Conservation (phyloP, 1,140 invertebrate genomes). For the Trichonephila clavipes region DNA sequence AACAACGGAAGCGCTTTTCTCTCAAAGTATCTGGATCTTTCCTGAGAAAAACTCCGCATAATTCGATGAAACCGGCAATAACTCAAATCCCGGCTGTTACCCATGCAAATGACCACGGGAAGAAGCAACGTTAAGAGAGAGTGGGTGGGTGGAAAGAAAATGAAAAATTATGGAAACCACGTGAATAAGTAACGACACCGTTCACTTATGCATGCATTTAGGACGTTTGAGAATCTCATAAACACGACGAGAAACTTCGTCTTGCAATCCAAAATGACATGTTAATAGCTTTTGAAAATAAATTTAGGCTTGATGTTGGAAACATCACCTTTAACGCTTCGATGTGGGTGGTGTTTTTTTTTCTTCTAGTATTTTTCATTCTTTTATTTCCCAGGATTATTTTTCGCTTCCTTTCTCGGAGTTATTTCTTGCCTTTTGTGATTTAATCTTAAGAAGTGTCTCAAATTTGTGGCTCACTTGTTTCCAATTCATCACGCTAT, state of each 20-base stretch:
- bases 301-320: conserved; percentile 69
- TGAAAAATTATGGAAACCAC: conserved; percentile 70
- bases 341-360: background rate
- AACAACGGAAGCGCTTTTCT: background rate
- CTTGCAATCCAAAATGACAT: conserved; percentile 64
- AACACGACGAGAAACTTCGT: conserved; percentile 64
- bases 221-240: conserved; percentile 71
- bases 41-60: background rate
- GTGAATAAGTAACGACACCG: conserved; percentile 70
- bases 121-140: conserved; percentile 17
- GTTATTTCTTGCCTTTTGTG: background rate
- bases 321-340: conserved; percentile 57
- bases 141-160: conserved; percentile 10
- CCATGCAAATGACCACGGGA: conserved; percentile 46
- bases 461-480: conserved; percentile 8
- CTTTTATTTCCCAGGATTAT: conserved; percentile 9
- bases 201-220: conserved; percentile 72
- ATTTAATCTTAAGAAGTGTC: background rate
- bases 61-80: conserved; percentile 65
- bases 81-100: conserved; percentile 67
- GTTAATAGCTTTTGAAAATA: conserved; percentile 74
- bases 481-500: conserved; percentile 3
- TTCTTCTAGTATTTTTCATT: background rate
- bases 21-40: conserved; percentile 13
- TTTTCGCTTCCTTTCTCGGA: background rate